Evolutionary conservation across 2,888 invertebrate genomes (phyloP), one percentile per base, ranked within the genome.

Genomic region (Aspidapion aeneum): DNA sequence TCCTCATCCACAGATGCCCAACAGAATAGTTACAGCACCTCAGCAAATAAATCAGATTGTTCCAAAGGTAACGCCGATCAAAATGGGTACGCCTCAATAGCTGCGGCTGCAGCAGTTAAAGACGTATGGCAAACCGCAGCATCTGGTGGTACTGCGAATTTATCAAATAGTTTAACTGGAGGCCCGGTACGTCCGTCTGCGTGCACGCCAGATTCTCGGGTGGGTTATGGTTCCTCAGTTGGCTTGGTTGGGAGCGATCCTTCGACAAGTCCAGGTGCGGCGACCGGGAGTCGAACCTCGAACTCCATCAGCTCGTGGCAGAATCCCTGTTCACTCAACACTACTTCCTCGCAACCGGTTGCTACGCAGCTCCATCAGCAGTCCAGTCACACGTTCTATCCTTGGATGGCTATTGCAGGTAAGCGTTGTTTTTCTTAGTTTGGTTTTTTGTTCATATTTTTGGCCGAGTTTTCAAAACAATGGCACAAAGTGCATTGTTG

Each of bases 381-480:
- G 83, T 87, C 90, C 81, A 93, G 90, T 82, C 94, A 95, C 87
- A 94, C 94, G 79, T 96, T 96, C 85, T 96, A 96, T 84, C 96
- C 96, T 75, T 96, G 96, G 96, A 96, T 96, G 96, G 95, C 95
- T 84, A 95, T 96, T 86, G 95, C 95, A 95, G 96, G 96, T 95
- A 82, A 90, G 93, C n/a, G 49, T n/a, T n/a, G n/a, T n/a, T n/a
- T n/a, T n/a, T n/a, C n/a, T n/a, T n/a, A n/a, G n/a, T n/a, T n/a
- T n/a, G n/a, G n/a, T n/a, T n/a, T n/a, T n/a, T n/a, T n/a, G n/a
- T n/a, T n/a, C n/a, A n/a, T n/a, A n/a, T n/a, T n/a, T n/a, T n/a
- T n/a, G n/a, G n/a, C n/a, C n/a, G n/a, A n/a, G n/a, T n/a, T n/a
- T n/a, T n/a, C n/a, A n/a, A n/a, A n/a, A n/a, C n/a, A n/a, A n/a